Evolutionary conservation across 2,888 invertebrate species (phyloP).

Genomic region (Archips xylosteana): DNA sequence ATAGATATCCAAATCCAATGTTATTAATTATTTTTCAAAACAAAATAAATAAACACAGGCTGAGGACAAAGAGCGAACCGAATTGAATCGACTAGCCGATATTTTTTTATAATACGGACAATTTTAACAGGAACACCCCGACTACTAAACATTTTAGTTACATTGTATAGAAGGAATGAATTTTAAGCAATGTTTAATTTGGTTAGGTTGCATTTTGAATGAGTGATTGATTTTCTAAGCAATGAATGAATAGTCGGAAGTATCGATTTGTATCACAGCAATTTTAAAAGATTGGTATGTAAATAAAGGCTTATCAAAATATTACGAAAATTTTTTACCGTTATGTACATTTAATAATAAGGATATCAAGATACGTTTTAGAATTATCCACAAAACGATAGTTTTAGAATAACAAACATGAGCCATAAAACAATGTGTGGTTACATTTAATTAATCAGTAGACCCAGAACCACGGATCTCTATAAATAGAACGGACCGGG

Average conservation of each 20-base stretch:
- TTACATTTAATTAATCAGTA: neutral
- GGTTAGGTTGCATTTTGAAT: slow-evolving; percentile 21
- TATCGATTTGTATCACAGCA: slow-evolving; percentile 13
- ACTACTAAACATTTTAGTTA: neutral
- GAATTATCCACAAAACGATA: too few relatives aligned
- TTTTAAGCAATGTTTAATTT: slow-evolving; percentile 29
- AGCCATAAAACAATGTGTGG: too few relatives aligned
- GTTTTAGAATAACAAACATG: too few relatives aligned
- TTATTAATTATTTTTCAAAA: neutral
- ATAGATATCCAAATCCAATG: neutral
- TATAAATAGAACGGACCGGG: slow-evolving; percentile 28
- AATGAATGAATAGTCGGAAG: slow-evolving; percentile 18
- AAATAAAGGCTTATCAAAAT: neutral
- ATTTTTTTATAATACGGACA: slow-evolving; percentile 11
- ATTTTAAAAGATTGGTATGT: neutral
- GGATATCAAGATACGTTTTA: too few relatives aligned
- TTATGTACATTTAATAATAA: too few relatives aligned
- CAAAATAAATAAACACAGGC: slow-evolving; percentile 17
- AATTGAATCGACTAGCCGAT: slow-evolving; percentile 14
- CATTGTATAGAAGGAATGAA: neutral
- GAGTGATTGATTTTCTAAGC: slow-evolving; percentile 26
- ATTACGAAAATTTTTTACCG: neutral
- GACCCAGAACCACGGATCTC: slow-evolving; percentile 1
- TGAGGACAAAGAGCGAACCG: slow-evolving; percentile 17
- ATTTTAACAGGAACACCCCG: slow-evolving; percentile 11